Evolutionary conservation across 2,797 vertebrate species (phyloP).

Genomic region (Antennarius maculatus): DNA sequence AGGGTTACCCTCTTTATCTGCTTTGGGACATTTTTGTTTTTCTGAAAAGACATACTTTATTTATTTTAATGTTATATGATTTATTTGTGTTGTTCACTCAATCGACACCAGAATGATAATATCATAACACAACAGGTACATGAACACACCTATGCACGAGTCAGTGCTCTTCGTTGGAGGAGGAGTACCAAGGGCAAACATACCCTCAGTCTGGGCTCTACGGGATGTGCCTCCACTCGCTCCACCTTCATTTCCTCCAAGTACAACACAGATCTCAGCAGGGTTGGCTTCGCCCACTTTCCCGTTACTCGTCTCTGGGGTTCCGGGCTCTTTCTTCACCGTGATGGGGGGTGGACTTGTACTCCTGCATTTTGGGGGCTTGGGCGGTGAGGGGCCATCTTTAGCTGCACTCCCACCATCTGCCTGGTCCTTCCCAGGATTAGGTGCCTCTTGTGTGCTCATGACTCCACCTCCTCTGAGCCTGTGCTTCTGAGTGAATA

Average conservation of each 20-base stretch:
- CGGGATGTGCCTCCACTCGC: slow-evolving; percentile 83
- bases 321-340: slow-evolving; percentile 91
- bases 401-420: slow-evolving; percentile 57
- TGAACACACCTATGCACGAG: slow-evolving; percentile 80
- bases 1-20: too few relatives aligned
- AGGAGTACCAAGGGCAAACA: slow-evolving; percentile 81
- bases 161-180: slow-evolving; percentile 82
- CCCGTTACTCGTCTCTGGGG: slow-evolving; percentile 86
- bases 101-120: slow-evolving; percentile 7
- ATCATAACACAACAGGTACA: slow-evolving; percentile 24
- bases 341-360: slow-evolving; percentile 71
- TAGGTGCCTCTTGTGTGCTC: slow-evolving; percentile 80
- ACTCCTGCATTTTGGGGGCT: slow-evolving; percentile 41
- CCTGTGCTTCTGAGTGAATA: slow-evolving; percentile 58
- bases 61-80: too few relatives aligned
- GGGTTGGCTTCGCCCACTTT: slow-evolving; percentile 87
- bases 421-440: slow-evolving; percentile 69
- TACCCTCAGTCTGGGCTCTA: slow-evolving; percentile 93
- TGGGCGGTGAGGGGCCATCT: slow-evolving; percentile 54
- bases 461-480: slow-evolving; percentile 78
- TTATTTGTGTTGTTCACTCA: too few relatives aligned
- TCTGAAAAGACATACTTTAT: slow-evolving; percentile 7
- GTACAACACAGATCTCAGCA: slow-evolving; percentile 97
- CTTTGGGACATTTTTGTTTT: neutral
- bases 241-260: slow-evolving; percentile 83